Base-by-base conservation (phyloP, 2,113 vertebrate species). In the Todiramphus saurophagus region DNA sequence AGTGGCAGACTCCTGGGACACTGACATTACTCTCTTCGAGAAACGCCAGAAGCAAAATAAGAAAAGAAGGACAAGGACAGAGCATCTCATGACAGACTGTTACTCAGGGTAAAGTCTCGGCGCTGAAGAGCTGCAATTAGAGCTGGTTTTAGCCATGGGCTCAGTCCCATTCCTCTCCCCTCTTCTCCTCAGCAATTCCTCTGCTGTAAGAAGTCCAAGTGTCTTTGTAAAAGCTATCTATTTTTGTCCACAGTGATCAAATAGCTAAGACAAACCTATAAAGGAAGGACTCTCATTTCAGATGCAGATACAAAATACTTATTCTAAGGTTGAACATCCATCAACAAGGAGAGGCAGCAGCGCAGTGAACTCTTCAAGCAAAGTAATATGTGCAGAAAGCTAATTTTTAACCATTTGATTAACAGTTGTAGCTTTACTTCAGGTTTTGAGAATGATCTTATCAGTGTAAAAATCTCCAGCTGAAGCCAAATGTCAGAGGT, bases 31-130 rank as follows among this genome's bases (percentile, higher is more conserved):
- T 96, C 80, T 94, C 76, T 56, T 3, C 44, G 68, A 87, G 77
- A 93, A 96, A 90, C 0, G 53, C 94, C 94, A 69, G 93, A 56
- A 90, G 95, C 88, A 89, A 92, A 96, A 81, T 92, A 77, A 86
- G 90, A 82, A 51, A 79, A 87, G 88, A 68, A 93, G 80, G 96
- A 96, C 92, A 95, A 96, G 90, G 96, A 95, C 92, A 91, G 85
- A 89, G 90, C 73, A 90, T 90, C 73, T 93, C 86, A 56, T 89
- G 90, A 90, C 91, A 94, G 91, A 85, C 10, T 0, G 82, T 46
- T 78, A 85, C 85, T 46, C 21, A 2, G 94, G 73, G 95, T 82
- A 58, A 87, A 95, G 90, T 37, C 89, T 85, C 89, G 41, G 77
- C 0, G 1, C 81, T 53, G 84, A 91, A 56, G 58, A 93, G 91